These are phyloP conservation scores for Taeniopygia guttata DNA, from an alignment of 2,797 vertebrate species.

Conservation along the genomic window DNA sequence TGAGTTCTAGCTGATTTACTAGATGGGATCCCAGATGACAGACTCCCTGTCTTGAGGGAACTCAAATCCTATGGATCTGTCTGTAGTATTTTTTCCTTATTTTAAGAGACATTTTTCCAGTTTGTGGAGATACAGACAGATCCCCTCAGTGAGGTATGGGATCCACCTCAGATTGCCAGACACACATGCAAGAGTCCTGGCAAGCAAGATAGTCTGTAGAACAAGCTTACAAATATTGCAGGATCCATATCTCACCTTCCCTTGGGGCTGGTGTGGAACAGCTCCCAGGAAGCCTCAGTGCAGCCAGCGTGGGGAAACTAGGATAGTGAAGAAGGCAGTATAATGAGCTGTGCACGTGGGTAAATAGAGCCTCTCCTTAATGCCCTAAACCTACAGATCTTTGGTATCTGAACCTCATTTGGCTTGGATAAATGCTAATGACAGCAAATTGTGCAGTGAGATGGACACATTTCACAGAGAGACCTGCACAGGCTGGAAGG, in stretches of 20 bases:
- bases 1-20: neutral
- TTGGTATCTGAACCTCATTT: neutral
- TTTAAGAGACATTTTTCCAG: neutral
- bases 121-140: neutral
- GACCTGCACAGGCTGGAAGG: neutral
- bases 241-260: neutral
- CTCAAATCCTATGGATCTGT: neutral
- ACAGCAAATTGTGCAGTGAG: neutral
- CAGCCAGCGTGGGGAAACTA: neutral
- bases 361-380: neutral
- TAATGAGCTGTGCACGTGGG: neutral
- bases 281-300: neutral
- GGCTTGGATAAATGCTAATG: neutral
- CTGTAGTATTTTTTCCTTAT: neutral
- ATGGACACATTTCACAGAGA: neutral
- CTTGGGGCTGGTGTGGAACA: neutral
- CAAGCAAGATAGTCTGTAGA: neutral
- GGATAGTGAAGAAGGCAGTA: neutral
- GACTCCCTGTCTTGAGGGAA: rapidly evolving
- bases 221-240: neutral
- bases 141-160: neutral
- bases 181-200: neutral
- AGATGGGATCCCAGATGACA: neutral
- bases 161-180: neutral
- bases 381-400: neutral